These are phyloP conservation scores for Spilogale gracilis DNA, from an alignment of 2,113 vertebrate genomes.

Conservation along the genomic window DNA sequence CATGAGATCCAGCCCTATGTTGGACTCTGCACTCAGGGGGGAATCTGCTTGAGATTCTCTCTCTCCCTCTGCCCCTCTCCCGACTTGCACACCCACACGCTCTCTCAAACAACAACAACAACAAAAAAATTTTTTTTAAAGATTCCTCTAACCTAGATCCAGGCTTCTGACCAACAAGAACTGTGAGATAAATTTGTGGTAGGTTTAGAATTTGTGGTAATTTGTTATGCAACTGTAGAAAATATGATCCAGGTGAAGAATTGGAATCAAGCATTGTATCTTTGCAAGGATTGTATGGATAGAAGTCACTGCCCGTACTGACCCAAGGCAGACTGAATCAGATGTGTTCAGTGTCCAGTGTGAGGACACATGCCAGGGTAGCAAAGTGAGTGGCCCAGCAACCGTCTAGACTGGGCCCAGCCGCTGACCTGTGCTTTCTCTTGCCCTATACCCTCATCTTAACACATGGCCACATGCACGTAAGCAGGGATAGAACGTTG, in stretches of 20 bases:
- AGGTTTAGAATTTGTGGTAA: background rate
- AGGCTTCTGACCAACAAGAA: background rate
- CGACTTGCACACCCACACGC: background rate
- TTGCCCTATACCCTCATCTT: background rate
- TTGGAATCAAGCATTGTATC: background rate
- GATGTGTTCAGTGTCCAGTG: background rate
- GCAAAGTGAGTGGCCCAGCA: background rate
- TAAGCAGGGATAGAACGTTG: background rate
- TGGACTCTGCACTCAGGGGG: background rate
- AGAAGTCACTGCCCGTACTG: background rate
- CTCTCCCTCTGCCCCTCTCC: background rate
- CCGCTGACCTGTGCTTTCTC: background rate
- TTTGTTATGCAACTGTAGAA: background rate
- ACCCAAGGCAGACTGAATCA: background rate
- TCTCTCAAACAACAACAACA: background rate
- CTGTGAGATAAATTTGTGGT: background rate
- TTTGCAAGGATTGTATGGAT: background rate
- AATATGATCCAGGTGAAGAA: background rate
- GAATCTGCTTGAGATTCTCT: background rate
- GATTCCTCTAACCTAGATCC: background rate
- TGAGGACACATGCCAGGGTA: background rate
- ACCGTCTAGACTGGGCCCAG: background rate
- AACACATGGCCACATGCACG: background rate
- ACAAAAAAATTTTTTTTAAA: background rate
- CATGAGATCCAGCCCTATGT: background rate